Percentiles rank a stretch among this genome's conserved stretches.
Conservation (phyloP, 64 coral and sea anemone genomes). For the Cladopsammia gracilis region DNA sequence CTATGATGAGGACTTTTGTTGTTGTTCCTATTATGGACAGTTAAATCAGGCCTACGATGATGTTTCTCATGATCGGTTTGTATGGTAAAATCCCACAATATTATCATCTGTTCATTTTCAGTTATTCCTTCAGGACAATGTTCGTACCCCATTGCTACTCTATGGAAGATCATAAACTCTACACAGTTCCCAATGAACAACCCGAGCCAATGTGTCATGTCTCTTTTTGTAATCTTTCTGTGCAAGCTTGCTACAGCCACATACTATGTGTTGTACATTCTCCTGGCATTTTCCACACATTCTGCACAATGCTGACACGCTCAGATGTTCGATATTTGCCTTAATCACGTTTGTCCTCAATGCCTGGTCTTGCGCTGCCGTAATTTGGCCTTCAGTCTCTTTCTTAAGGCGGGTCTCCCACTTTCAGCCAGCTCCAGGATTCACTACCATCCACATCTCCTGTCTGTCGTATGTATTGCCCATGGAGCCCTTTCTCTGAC, state of each 20-base stretch:
- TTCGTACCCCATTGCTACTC: constrained; percentile 25
- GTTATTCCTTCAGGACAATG: constrained; percentile 38
- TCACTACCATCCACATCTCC: neutral
- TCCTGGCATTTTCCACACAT: constrained; percentile 33
- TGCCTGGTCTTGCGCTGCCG: constrained; percentile 57
- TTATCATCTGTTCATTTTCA: constrained; percentile 51
- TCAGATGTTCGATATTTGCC: neutral
- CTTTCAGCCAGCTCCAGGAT: constrained; percentile 42
- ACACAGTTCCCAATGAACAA: constrained; percentile 43
- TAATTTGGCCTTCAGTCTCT: constrained; percentile 28
- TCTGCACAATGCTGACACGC: neutral
- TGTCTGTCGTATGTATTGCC: constrained; percentile 9
- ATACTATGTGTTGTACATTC: constrained; percentile 18
- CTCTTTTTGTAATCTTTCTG: constrained; percentile 54
- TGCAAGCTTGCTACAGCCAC: constrained; percentile 38
- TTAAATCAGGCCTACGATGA: neutral
- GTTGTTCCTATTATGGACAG: no score
- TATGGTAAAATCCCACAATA: constrained; percentile 34
- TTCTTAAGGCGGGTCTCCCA: constrained; percentile 27
- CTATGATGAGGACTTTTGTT: no score
- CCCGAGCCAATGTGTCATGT: constrained; percentile 17
- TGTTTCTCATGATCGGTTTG: no score
- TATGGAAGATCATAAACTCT: neutral
- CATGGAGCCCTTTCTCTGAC: constrained; percentile 35
- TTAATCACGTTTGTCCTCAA: constrained; percentile 34